Evolutionary conservation across 1,140 invertebrate genomes (phyloP).

Genomic region (Periplaneta americana): DNA sequence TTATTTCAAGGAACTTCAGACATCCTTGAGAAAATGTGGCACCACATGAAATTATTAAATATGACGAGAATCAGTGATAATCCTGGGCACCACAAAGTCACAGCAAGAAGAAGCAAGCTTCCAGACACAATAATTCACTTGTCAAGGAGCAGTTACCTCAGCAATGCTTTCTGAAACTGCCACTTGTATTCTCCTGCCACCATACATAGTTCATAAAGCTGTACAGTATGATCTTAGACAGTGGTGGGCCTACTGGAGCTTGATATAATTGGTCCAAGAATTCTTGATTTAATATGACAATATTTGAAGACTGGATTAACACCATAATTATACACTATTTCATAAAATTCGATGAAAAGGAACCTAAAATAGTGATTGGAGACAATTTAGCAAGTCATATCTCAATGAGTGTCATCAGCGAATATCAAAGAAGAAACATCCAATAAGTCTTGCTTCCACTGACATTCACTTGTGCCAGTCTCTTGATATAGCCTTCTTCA

Average conservation of each 20-base stretch:
- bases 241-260: neutral
- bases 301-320: neutral
- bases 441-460: neutral
- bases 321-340: too few relatives aligned
- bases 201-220: too few relatives aligned
- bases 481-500: neutral
- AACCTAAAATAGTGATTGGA: too few relatives aligned
- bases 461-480: neutral
- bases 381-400: too few relatives aligned
- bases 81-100: neutral
- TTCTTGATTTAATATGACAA: neutral
- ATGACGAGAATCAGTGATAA: constrained; percentile 1
- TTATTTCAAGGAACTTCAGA: neutral
- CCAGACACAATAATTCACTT: too few relatives aligned
- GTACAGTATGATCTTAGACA: neutral
- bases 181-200: neutral
- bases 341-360: too few relatives aligned
- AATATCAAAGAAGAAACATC: too few relatives aligned
- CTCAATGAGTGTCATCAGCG: too few relatives aligned
- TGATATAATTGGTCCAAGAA: neutral
- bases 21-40: neutral
- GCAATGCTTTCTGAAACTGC: neutral
- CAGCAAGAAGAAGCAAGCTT: neutral
- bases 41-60: neutral
- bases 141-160: too few relatives aligned